Base-by-base conservation (phyloP, 2,888 invertebrate species). In the Hemithea aestivaria region DNA sequence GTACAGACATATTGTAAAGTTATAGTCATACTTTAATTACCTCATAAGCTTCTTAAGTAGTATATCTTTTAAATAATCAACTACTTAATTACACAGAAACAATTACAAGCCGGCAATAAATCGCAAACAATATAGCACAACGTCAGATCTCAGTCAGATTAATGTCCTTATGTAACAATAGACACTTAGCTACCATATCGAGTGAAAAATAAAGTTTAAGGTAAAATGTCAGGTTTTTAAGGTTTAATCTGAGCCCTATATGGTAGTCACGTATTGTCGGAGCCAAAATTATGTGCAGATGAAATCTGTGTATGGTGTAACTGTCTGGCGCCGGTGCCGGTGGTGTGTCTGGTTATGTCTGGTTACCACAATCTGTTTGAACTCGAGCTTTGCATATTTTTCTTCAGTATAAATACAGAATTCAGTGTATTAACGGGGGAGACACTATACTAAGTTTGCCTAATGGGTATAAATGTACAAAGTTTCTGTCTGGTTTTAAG, bases 191-290 rank as follows among this genome's bases (percentile, higher is more conserved):
- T 54, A 49, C 66, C 66, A 59, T 62, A 62, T 43, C 50, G 44
- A 61, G 67, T 51, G 40, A 63, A 62, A 58, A 64, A 60, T 72
- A 68, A 62, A 58, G 65, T 61, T 70, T 66, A 62, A 61, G 68
- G 62, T 62, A 66, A 72, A 73, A 71, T 68, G 56, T 57, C 40
- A 50, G 47, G 58, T 70, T 51, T 62, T 62, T 64, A 67, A 70
- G 65, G 63, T 50, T 62, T 62, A 66, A 73, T 62, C 55, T 60
- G 50, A 28, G 38, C 80, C 79, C 50, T 67, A 75, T 70, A 79
- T 57, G 83, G 82, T 50, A 62, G 67, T 74, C 81, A 80, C 73
- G 80, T 78, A 78, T 78, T 78, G 78, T 80, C 73, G 68, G 63
- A 69, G 68, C 73, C 74, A 73, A 81, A 81, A 74, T 73, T 70